A percentile compares a stretch with the other conserved stretches of the same genome.
Evolutionary conservation across 2,797 vertebrate genomes (phyloP).

Genomic region (Trematomus bernacchii): DNA sequence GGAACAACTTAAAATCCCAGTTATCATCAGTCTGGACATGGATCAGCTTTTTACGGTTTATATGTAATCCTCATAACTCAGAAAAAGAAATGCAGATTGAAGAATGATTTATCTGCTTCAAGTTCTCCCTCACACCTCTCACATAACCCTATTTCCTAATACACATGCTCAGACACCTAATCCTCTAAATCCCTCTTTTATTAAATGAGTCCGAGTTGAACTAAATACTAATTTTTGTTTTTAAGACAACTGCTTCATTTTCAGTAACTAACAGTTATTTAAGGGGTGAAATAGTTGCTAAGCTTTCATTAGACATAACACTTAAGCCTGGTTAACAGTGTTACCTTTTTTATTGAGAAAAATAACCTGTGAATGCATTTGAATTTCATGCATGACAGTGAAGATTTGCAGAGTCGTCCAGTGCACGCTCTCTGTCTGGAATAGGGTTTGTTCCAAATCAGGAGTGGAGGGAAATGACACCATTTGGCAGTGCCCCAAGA

Average conservation of each 20-base stretch:
- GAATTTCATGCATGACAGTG: background rate
- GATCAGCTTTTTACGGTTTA: background rate
- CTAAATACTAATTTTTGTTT: background rate
- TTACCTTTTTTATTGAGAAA: background rate
- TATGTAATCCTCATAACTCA: too few relatives aligned
- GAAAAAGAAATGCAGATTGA: too few relatives aligned
- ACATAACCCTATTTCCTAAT: too few relatives aligned
- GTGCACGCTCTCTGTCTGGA: background rate
- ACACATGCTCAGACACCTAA: too few relatives aligned
- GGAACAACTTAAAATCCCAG: slow-evolving; percentile 3
- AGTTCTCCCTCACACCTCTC: too few relatives aligned
- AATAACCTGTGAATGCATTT: background rate
- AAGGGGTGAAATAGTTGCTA: too few relatives aligned
- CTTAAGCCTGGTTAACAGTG: background rate
- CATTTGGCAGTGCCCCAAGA: too few relatives aligned
- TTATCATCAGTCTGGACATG: background rate
- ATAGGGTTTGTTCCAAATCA: background rate
- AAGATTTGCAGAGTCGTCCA: background rate
- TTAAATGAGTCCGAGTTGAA: background rate
- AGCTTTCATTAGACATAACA: too few relatives aligned
- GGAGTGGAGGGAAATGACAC: background rate
- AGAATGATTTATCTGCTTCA: too few relatives aligned
- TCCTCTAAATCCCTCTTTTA: background rate
- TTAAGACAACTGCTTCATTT: too few relatives aligned
- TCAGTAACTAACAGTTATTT: too few relatives aligned